A percentile compares a stretch with the other conserved stretches of the same genome.
These are phyloP conservation scores for Tachysurus vachellii DNA, from an alignment of 2,113 vertebrate species.

Conservation along the genomic window DNA sequence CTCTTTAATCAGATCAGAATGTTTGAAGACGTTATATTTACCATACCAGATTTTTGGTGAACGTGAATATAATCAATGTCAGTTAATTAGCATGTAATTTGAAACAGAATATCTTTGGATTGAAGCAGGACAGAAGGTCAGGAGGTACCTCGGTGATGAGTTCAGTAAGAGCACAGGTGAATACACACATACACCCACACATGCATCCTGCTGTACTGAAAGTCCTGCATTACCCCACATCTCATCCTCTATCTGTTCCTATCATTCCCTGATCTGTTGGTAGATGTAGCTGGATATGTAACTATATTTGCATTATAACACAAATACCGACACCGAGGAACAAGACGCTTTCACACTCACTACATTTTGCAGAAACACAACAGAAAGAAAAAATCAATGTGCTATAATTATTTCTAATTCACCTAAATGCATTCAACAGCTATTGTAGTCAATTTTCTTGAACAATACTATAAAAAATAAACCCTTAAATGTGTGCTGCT, in stretches of 20 bases:
- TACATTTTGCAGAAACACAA: constrained; percentile 39
- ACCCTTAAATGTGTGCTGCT: neutral
- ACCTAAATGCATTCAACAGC: neutral
- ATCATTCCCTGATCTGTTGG: neutral
- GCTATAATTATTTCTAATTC: neutral
- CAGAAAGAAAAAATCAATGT: constrained; percentile 7
- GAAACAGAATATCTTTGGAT: constrained; percentile 47
- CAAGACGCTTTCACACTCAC: constrained; percentile 35
- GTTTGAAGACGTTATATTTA: neutral
- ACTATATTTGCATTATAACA: neutral
- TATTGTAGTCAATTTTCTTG: neutral
- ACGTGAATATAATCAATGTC: neutral
- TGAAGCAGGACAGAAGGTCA: constrained; percentile 35
- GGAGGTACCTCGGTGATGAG: constrained; percentile 54
- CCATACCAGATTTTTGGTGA: neutral
- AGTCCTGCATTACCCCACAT: neutral
- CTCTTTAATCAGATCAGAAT: neutral
- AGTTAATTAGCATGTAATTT: constrained; percentile 5
- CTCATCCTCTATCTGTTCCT: neutral
- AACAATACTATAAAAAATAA: neutral
- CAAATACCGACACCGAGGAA: constrained; percentile 38
- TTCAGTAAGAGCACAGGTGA: constrained; percentile 60
- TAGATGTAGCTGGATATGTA: constrained; percentile 17
- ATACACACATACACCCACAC: neutral
- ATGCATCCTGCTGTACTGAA: constrained; percentile 22